Percentiles rank a stretch among this genome's conserved stretches.
Evolutionary conservation across 2,113 vertebrate genomes (phyloP).

Genomic region (Entelurus aequoreus): DNA sequence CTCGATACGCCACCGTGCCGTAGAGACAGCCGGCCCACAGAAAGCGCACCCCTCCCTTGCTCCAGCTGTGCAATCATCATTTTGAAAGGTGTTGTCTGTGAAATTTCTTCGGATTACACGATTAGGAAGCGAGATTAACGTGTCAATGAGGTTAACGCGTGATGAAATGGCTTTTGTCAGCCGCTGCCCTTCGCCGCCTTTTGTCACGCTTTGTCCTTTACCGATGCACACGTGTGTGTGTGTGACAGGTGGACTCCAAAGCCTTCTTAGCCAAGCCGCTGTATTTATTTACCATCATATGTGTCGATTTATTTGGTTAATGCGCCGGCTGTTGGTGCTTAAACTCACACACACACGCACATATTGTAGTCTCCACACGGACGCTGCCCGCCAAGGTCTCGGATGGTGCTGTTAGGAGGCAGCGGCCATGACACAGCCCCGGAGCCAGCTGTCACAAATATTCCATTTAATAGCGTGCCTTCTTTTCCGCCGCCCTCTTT

Average conservation of each 20-base stretch:
- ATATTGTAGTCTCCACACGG: neutral
- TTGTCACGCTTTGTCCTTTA: conserved; percentile 39
- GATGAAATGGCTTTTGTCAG: conserved; percentile 72
- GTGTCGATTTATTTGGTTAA: conserved; percentile 59
- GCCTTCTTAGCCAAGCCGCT: conserved; percentile 48
- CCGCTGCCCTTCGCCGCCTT: conserved; percentile 48
- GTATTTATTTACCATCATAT: conserved; percentile 60
- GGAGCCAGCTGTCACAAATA: conserved; percentile 90
- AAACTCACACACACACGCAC: neutral
- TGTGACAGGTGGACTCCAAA: conserved; percentile 36
- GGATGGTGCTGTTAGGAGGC: conserved; percentile 41
- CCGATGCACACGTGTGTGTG: conserved; percentile 27
- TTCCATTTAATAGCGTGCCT: conserved; percentile 83
- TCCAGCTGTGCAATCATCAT: conserved; percentile 70
- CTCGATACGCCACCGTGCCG: too few species aligned
- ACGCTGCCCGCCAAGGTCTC: neutral
- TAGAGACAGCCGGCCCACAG: neutral
- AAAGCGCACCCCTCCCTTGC: conserved; percentile 25
- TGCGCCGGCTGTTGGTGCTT: conserved; percentile 32
- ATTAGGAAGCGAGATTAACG: conserved; percentile 69
- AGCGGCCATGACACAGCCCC: conserved; percentile 76
- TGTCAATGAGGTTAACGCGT: conserved; percentile 63
- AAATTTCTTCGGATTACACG: conserved; percentile 69
- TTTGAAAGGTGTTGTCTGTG: conserved; percentile 67
- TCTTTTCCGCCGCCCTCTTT: conserved; percentile 41